Conservation (phyloP, 53 echinoderm and acorn worm species). For the Antedon mediterranea region DNA sequence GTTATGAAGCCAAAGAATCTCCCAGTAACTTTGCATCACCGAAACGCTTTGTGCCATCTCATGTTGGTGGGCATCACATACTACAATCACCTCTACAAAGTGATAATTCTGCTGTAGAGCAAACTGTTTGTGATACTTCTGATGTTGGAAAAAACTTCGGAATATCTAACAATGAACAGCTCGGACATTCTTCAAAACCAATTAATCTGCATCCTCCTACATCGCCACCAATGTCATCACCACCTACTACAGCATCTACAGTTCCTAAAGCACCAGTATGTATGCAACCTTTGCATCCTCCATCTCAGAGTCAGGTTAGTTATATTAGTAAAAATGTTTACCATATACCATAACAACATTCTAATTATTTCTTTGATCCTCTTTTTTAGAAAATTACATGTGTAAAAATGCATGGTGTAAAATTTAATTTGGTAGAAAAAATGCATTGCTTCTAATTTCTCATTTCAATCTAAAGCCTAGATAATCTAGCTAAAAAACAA, state of each 20-base stretch:
- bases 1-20: background rate
- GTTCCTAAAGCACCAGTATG: background rate
- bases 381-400: too few relatives aligned
- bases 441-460: too few relatives aligned
- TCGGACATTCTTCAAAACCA: slow-evolving; percentile 58
- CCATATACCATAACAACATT: too few relatives aligned
- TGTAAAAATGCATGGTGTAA: too few relatives aligned
- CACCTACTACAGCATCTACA: slow-evolving; percentile 10
- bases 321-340: too few relatives aligned
- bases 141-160: background rate
- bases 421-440: too few relatives aligned
- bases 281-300: background rate
- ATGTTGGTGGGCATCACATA: background rate
- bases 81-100: background rate
- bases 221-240: slow-evolving; percentile 42
- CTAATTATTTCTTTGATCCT: too few relatives aligned
- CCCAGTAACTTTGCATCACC: background rate
- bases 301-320: background rate
- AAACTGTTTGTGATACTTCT: background rate
- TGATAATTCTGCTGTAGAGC: background rate
- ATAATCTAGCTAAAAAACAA: too few relatives aligned
- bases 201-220: slow-evolving; percentile 48
- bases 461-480: too few relatives aligned
- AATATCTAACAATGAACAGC: background rate
- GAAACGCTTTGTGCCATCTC: background rate